Evolutionary conservation across 2,113 vertebrate species (phyloP), one percentile per base, ranked within the genome.

Genomic region (Osmerus mordax): DNA sequence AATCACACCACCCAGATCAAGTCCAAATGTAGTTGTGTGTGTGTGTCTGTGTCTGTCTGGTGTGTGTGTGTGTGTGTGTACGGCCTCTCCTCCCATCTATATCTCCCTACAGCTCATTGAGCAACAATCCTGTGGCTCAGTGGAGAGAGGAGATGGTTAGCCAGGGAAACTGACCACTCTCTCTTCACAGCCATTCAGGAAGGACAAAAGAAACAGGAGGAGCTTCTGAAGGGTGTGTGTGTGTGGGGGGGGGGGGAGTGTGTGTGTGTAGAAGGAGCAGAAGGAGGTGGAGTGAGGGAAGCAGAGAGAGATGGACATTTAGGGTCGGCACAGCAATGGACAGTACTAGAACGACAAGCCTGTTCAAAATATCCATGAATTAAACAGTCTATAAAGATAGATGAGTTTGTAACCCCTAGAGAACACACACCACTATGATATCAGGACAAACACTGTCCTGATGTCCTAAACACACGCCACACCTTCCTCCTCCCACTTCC

Each of bases 51-150:
- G 56, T 60, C 1, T 61, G n/a, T 60, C 3, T 32, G 29, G 9
- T 83, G 71, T 86, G 81, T 81, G 77, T 83, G 81, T 72, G 63
- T 19, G 58, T 65, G 65, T 74, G 70, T 60, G 72, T 52, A 59
- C 58, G 29, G 9, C 61, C 61, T 63, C 28, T 14, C 70, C 21
- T 21, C 21, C 21, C 21, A 77, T 86, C 72, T 61, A 65, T 65
- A 78, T 87, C 82, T 32, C 77, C 77, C 71, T 81, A 83, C 87
- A 84, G 85, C 85, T 89, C 86, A 89, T 90, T 89, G 87, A 69
- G 65, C 86, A 63, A 19, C 83, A 70, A 72, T 78, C 63, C 77
- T 75, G 75, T 85, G 80, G 81, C 83, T 88, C 80, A 87, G 87
- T 86, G 83, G 68, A 80, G 78, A 82, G 78, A 79, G 65, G 65